Percentiles rank a stretch among this genome's conserved stretches.
phyloP scores from a whole-genome alignment of 1,140 invertebrate species.

The Laupala kohalensis region DNA sequence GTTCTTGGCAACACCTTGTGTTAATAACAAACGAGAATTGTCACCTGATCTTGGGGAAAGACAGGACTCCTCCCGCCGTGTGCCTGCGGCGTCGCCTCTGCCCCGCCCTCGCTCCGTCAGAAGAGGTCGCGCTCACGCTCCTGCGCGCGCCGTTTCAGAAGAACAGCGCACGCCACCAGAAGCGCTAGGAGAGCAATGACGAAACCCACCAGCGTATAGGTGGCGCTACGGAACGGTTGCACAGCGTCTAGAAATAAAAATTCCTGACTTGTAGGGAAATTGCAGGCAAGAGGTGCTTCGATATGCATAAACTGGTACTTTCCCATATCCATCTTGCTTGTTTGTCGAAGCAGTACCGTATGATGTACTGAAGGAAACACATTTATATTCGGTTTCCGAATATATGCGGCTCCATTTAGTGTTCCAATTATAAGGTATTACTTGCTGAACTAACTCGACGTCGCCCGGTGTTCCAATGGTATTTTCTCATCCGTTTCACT shows the following conservation, averaged over 20 bases:
- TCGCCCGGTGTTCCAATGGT: too few species aligned
- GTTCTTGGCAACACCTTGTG: too few species aligned
- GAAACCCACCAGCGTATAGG: slow-evolving; percentile 32
- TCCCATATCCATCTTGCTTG: background rate
- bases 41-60: too few species aligned
- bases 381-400: too few species aligned
- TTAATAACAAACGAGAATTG: too few species aligned
- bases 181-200: slow-evolving; percentile 29
- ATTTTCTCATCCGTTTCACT: too few species aligned
- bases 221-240: slow-evolving; percentile 28
- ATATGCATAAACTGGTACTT: background rate
- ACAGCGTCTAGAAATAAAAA: slow-evolving; percentile 8
- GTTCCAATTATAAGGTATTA: too few species aligned
- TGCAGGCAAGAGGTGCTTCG: background rate
- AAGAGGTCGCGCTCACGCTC: slow-evolving; percentile 23
- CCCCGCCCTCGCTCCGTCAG: slow-evolving; percentile 20
- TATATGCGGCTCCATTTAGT: too few species aligned
- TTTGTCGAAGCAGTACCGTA: background rate
- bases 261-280: background rate
- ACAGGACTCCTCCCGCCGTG: too few species aligned
- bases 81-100: slow-evolving; percentile 1
- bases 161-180: slow-evolving; percentile 29
- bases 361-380: background rate
- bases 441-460: too few species aligned
- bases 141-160: slow-evolving; percentile 29